A percentile compares a stretch with the other conserved stretches of the same genome.
These are phyloP conservation scores for Polyodon spathula DNA, from an alignment of 2,113 vertebrate genomes.

Conservation along the genomic window DNA sequence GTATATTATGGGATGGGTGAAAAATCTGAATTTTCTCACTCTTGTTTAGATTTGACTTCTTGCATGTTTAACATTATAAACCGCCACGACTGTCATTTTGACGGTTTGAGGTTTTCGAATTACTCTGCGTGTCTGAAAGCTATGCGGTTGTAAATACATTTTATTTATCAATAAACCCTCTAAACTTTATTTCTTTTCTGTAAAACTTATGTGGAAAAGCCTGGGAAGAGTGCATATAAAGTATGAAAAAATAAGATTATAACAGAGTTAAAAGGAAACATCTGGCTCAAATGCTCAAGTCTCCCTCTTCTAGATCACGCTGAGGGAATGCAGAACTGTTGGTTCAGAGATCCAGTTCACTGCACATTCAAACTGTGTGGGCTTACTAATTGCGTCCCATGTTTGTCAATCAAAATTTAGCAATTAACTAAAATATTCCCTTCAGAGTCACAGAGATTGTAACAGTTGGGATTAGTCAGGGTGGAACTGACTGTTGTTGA, in stretches of 20 bases:
- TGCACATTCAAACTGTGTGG: constrained; percentile 74
- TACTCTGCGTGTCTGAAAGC: too few relatives aligned
- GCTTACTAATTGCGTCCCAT: constrained; percentile 84
- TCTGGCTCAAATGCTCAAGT: constrained; percentile 77
- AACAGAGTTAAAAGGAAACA: constrained; percentile 67
- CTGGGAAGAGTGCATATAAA: neutral
- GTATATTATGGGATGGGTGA: too few relatives aligned
- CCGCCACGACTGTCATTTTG: too few relatives aligned
- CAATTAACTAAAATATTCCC: constrained; percentile 82
- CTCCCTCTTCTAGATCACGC: constrained; percentile 72
- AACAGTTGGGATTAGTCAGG: constrained; percentile 11
- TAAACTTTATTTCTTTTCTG: too few relatives aligned
- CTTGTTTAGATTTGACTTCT: too few relatives aligned
- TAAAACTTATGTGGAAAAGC: neutral
- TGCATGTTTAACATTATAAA: too few relatives aligned
- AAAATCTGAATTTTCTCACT: too few relatives aligned
- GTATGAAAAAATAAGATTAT: constrained; percentile 15
- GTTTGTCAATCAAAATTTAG: constrained; percentile 88
- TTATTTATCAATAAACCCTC: too few relatives aligned
- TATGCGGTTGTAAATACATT: too few relatives aligned
- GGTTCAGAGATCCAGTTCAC: constrained; percentile 84
- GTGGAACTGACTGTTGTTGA: neutral
- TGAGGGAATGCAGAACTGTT: constrained; percentile 78
- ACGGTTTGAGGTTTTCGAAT: too few relatives aligned
- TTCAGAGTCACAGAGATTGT: constrained; percentile 63